Evolutionary conservation across 2,113 vertebrate genomes (phyloP), one percentile per base, ranked within the genome.

Genomic region (Bombycilla garrulus): DNA sequence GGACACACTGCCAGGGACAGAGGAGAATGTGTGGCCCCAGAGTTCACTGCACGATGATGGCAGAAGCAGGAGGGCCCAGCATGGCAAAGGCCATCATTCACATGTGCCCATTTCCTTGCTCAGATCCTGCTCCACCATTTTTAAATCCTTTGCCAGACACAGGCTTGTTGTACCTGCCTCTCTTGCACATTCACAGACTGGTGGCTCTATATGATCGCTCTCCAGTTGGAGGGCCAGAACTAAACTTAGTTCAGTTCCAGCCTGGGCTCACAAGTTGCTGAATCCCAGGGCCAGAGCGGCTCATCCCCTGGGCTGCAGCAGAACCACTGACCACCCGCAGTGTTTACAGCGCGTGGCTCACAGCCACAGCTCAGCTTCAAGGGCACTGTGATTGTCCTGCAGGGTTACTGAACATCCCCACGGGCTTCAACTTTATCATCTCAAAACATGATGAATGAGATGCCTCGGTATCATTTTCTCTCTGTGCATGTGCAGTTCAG

Each of bases 301-400:
- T 72, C 53, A 25, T 26, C 11, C 74, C 25, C 57, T 3, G 31
- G 2, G 10, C 25, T 6, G 29, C 48, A 33, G 77, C 54, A 42
- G 56, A 73, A 36, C 2, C 2, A 24, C 47, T 9, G 70, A 50
- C 47, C 62, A 54, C 66, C 51, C 28, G 1, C 61, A 18, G 5
- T 2, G 3, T 13, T 83, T 31, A 77, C 31, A 62, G 48, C 47
- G 22, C 8, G 2, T 61, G 70, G 42, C 44, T 48, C 31, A 29
- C 2, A 78, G 73, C 5, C 42, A 3, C 0, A 0, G 88, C 67
- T 54, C 73, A 40, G 44, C 64, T 18, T 67, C 0, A 0, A 54
- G n/a, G 3, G 7, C 54, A 29, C 5, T 2, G 12, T 1, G 33
- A 38, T 29, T 2, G 26, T 87, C 47, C 48, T 40, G 74, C n/a